phyloP scores from a whole-genome alignment of 2,888 invertebrate genomes.

The Linnaemya vulpina region DNA sequence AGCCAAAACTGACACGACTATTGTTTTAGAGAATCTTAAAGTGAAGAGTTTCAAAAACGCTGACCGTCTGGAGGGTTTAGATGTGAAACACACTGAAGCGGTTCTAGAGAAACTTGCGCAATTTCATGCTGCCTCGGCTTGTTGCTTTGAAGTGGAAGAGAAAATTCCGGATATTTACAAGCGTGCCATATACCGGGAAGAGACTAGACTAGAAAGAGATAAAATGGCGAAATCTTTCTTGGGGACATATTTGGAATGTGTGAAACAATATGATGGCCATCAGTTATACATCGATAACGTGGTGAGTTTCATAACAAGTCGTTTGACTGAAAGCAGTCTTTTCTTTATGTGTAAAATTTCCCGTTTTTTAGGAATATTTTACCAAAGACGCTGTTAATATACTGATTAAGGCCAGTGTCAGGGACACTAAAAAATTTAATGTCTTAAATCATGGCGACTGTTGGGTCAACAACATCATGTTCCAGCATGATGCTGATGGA shows the following conservation, averaged over 20 bases:
- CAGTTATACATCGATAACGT: constrained; percentile 74
- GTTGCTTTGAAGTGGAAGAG: constrained; percentile 73
- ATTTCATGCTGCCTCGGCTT: constrained; percentile 79
- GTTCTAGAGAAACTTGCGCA: constrained; percentile 78
- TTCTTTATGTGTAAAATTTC: no score
- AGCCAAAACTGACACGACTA: constrained; percentile 57
- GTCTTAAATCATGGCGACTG: constrained; percentile 79
- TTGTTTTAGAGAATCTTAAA: constrained; percentile 77
- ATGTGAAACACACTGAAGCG: constrained; percentile 76
- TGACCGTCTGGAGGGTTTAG: constrained; percentile 76
- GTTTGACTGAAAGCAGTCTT: no score
- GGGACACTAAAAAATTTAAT: constrained; percentile 76
- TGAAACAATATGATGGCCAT: constrained; percentile 66
- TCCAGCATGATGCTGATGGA: constrained; percentile 74
- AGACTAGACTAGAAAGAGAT: constrained; percentile 37
- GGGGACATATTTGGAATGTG: neutral
- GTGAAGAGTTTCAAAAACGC: constrained; percentile 72
- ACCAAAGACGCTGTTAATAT: constrained; percentile 58
- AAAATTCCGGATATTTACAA: constrained; percentile 69
- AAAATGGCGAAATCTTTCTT: constrained; percentile 49
- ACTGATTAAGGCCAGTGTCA: constrained; percentile 50
- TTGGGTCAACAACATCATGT: constrained; percentile 80
- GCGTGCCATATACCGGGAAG: constrained; percentile 65
- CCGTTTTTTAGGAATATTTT: constrained; percentile 24
- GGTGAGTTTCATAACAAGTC: constrained; percentile 70